Base-by-base conservation (phyloP, 23 tunicate species). In the Trididemnum clinides region DNA sequence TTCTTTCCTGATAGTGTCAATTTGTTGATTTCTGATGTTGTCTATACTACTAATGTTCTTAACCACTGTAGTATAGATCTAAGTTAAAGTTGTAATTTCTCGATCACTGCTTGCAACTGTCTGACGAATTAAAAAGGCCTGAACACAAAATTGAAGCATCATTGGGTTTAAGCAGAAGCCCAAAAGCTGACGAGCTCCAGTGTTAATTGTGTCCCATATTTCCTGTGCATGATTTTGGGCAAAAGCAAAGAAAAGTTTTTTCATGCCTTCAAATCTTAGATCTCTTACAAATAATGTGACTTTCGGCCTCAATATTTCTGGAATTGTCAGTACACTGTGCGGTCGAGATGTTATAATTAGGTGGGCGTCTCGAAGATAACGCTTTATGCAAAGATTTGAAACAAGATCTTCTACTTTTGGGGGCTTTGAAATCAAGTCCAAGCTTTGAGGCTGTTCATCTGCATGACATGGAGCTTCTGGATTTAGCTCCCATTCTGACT, bases 311-410 rank as follows among this genome's bases (percentile, higher is more conserved):
- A 64, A 35, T 1, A 1, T 5, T 0, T 19, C 0, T 15, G 86
- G 76, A 15, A 82, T 25, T 6, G 62, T 35, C 26, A 82, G 18
- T 2, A 82, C 50, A 33, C 74, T 35, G 58, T 82, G 86, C 5
- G 86, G 86, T 0, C 86, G 76, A 7, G 86, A 82, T 5, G 86
- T 82, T 1, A 82, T 50, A 0, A 82, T 51, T 1, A 82, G 59
- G 29, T 7, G 28, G 4, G 76, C 71, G 23, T 82, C 39, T 1
- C 32, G 33, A 28, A 82, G 71, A 29, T 64, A 82, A 34, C 39
- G 71, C 4, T 54, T 51, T 33, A 35, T 59, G 59, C 86, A 82
- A 0, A 82, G 76, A 34, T 54, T 64, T 21, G 86, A 38, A 32
- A 82, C 76, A 0, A 82, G 58, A 6, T 82, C 33, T 10, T 38